Conservation (phyloP, 2,888 invertebrate species). For the Acronicta leporina region DNA sequence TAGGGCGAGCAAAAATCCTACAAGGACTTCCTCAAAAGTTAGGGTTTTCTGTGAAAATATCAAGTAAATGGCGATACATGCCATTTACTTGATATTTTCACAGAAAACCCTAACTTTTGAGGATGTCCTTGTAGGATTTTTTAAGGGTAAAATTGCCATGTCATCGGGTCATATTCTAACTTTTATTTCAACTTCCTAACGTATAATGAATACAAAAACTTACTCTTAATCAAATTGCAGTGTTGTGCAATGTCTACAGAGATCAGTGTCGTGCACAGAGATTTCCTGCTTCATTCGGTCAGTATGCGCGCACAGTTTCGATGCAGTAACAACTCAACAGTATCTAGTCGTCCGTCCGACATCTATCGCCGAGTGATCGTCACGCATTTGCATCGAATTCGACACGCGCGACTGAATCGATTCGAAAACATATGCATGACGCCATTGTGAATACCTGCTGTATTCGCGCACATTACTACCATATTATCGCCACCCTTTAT, state of each 20-base stretch:
- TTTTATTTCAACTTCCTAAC: no score
- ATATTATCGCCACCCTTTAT: no score
- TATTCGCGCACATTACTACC: conserved; percentile 22
- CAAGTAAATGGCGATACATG: neutral
- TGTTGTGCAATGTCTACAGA: neutral
- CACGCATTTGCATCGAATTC: conserved; percentile 43
- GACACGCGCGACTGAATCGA: conserved; percentile 39
- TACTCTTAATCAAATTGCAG: no score
- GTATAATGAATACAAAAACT: no score
- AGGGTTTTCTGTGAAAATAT: neutral
- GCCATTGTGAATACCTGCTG: conserved; percentile 8
- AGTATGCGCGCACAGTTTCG: conserved; percentile 9
- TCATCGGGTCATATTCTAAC: no score
- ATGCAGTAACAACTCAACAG: conserved; percentile 3
- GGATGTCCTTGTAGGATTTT: no score
- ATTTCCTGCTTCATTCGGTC: neutral
- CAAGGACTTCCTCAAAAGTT: neutral
- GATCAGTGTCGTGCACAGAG: neutral
- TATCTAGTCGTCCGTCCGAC: conserved; percentile 10
- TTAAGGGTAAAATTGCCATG: no score
- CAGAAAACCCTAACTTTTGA: neutral
- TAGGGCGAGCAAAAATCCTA: conserved; percentile 10
- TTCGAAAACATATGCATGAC: conserved; percentile 44
- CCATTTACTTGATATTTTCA: neutral
- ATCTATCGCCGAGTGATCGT: conserved; percentile 32